These are phyloP conservation scores for Leptodactylus fallax DNA, from an alignment of 2,797 vertebrate species.

Conservation along the genomic window DNA sequence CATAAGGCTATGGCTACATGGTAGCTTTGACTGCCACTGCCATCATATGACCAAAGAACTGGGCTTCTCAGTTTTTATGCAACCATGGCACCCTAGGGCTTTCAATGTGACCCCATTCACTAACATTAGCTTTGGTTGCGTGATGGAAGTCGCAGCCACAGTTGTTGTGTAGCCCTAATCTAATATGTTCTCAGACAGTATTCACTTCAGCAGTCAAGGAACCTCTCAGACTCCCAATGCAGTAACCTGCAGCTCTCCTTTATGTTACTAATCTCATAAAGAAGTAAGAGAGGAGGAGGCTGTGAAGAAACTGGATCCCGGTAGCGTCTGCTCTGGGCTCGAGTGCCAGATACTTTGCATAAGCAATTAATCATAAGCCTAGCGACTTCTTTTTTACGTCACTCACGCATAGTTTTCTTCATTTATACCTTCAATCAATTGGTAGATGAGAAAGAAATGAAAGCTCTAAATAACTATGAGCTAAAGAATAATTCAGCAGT, in stretches of 20 bases:
- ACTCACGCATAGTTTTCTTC: not conserved
- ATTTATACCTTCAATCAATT: conserved; percentile 12
- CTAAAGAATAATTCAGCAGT: not conserved
- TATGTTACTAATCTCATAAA: not conserved
- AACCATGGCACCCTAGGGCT: too few relatives aligned
- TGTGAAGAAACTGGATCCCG: not conserved
- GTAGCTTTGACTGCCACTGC: too few relatives aligned
- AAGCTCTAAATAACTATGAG: conserved; percentile 5
- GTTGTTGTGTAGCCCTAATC: too few relatives aligned
- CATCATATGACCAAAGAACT: too few relatives aligned
- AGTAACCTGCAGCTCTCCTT: not conserved
- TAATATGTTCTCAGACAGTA: not conserved
- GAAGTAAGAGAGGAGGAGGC: not conserved
- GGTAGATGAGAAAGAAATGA: not conserved
- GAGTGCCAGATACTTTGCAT: conserved; percentile 13
- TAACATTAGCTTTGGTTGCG: too few relatives aligned
- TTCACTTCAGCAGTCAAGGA: not conserved
- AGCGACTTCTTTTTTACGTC: conserved; percentile 10
- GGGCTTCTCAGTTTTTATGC: too few relatives aligned
- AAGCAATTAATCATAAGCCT: conserved; percentile 36
- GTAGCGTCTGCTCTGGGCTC: conserved; percentile 3
- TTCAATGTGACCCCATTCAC: too few relatives aligned
- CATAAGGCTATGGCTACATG: too few relatives aligned
- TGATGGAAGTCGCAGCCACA: too few relatives aligned
- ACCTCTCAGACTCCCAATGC: not conserved